phyloP scores from a whole-genome alignment of 2,797 vertebrate species.

The Streptopelia turtur region DNA sequence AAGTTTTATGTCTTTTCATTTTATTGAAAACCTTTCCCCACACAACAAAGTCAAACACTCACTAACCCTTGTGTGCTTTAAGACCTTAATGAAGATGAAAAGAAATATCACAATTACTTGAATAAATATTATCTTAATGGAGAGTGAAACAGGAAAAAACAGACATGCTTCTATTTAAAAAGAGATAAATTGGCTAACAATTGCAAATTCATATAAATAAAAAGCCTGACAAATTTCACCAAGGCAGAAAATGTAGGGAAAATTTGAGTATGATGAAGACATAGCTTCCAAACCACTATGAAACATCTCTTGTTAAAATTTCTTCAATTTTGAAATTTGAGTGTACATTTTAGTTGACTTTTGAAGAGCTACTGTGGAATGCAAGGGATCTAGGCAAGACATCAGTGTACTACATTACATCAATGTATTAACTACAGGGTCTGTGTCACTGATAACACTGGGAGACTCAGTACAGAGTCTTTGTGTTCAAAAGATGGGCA shows the following conservation, averaged over 20 bases:
- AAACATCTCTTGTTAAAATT: not conserved
- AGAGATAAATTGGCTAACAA: not conserved
- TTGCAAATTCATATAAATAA: not conserved
- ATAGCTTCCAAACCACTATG: not conserved
- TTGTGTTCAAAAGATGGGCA: not conserved
- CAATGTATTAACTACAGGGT: not conserved
- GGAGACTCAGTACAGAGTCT: not conserved
- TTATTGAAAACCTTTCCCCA: not conserved
- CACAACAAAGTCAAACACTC: not conserved
- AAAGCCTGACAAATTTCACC: not conserved
- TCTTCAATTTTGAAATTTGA: not conserved
- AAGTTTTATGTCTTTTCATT: not conserved
- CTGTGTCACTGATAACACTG: not conserved
- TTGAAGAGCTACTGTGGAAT: not conserved
- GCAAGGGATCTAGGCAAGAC: not conserved
- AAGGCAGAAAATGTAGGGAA: not conserved
- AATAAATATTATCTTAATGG: not conserved
- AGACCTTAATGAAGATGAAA: not conserved
- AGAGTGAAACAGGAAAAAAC: not conserved
- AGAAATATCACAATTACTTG: not conserved
- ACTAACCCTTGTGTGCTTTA: not conserved
- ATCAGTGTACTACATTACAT: not conserved
- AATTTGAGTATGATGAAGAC: not conserved
- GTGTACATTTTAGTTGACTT: not conserved
- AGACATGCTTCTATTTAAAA: not conserved